Evolutionary conservation across 2,888 invertebrate species (phyloP), one percentile per base, ranked within the genome.

Genomic region (Thysanoteuthis rhombus): DNA sequence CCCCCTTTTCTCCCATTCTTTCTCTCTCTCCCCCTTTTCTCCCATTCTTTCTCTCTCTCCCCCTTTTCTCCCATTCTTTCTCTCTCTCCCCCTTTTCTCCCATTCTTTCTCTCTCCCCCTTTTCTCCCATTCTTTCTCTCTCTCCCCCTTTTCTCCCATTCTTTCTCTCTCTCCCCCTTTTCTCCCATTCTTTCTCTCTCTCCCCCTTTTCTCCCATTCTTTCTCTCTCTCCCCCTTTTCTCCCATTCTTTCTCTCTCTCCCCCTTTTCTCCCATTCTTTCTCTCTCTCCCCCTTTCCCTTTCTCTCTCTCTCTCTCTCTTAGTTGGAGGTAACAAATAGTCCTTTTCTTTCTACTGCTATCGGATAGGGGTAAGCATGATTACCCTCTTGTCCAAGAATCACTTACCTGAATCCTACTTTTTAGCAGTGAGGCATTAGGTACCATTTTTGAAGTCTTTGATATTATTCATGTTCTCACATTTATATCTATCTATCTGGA

Each of bases 61-160:
- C 4, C 28, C 28, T 58, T 25, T 28, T 2, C 28, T 8, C 0
- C 28, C 32, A 8, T 25, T 28, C 2, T 58, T 32, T 25, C 32
- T 32, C 28, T 28, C 32, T 58, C 1, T 28, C 6, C 32, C 25
- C 22, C 16, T 52, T 4, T 32, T 58, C 5, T 58, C 25, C 32
- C 6, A 1, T 28, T 32, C 0, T 32, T 2, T 0, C 6, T 1
- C 6, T 22, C 1, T 58, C 6, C 8, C 28, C 8, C 3, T 1
- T 0, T 8, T 32, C 28, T 25, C 28, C 1, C 6, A 3, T 32
- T 6, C 5, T 32, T 5, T 25, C 28, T 58, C 4, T 58, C 28
- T 32, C 58, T 8, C 32, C 4, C 28, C 25, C 32, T 28, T 58
- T 28, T 32, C 5, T 32, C 28, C 4, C 28, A 28, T 32, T 5